phyloP scores from a whole-genome alignment of 2,113 vertebrate genomes.

The Delphinus delphis region DNA sequence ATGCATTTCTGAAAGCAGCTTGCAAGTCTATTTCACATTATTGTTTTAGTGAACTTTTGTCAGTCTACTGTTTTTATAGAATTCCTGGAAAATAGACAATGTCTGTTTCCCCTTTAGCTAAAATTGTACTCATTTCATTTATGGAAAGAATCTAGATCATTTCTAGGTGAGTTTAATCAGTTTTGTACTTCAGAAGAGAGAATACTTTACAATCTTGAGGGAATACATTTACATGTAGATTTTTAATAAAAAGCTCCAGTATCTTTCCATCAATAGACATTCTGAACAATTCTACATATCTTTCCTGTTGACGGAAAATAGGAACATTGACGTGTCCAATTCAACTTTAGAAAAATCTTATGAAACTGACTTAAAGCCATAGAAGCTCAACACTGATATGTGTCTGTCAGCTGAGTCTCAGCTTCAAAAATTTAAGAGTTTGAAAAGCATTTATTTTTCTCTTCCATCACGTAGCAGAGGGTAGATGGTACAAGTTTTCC shows the following conservation, averaged over 20 bases:
- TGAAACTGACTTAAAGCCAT: background rate
- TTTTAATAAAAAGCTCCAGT: conserved; percentile 29
- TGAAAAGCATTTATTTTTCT: background rate
- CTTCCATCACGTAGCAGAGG: background rate
- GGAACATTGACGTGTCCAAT: background rate
- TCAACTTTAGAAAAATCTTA: background rate
- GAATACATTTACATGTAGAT: conserved; percentile 49
- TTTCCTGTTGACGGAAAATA: background rate
- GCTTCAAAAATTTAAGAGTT: conserved; percentile 15
- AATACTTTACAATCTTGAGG: background rate
- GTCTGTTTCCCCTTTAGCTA: background rate
- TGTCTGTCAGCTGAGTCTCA: background rate
- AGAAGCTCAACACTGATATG: background rate
- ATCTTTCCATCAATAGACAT: conserved; percentile 7
- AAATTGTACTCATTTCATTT: conserved; percentile 41
- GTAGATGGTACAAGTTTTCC: background rate
- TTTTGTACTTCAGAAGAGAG: conserved; percentile 44
- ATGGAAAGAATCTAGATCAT: conserved; percentile 40
- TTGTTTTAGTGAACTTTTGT: background rate
- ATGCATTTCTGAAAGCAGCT: conserved; percentile 7
- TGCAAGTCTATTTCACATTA: background rate
- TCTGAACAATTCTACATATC: conserved; percentile 48
- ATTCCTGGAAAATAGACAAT: conserved; percentile 31
- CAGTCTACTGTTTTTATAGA: background rate
- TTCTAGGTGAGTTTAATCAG: conserved; percentile 18